These are phyloP conservation scores for Pyralis farinalis DNA, from an alignment of 2,888 invertebrate genomes.

Conservation along the genomic window DNA sequence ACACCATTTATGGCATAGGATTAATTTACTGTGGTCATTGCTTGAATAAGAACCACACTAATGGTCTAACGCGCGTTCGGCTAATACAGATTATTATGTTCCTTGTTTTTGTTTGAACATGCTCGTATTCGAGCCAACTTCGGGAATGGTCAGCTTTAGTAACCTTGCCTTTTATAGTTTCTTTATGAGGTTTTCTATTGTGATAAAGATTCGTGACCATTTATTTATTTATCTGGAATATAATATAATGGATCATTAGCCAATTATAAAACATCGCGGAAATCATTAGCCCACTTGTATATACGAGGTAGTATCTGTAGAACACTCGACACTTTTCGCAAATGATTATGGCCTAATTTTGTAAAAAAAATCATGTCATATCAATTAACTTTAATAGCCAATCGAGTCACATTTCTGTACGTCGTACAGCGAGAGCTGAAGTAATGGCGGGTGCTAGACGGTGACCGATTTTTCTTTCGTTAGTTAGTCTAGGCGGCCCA, in stretches of 20 bases:
- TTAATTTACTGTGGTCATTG: slow-evolving; percentile 63
- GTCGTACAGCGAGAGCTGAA: slow-evolving; percentile 18
- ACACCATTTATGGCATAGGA: slow-evolving; percentile 67
- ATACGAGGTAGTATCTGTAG: not conserved
- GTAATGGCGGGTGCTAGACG: slow-evolving; percentile 34
- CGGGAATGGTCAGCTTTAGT: slow-evolving; percentile 21
- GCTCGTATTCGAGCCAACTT: slow-evolving; percentile 20
- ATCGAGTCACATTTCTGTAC: slow-evolving; percentile 21
- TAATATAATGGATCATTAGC: too few relatives aligned
- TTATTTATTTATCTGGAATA: slow-evolving; percentile 12
- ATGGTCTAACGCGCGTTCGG: slow-evolving; percentile 27
- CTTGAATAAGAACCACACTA: slow-evolving; percentile 26
- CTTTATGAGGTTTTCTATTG: slow-evolving; percentile 21
- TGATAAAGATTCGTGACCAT: slow-evolving; percentile 23
- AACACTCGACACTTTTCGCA: not conserved
- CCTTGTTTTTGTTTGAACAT: slow-evolving; percentile 22
- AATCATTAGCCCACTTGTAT: not conserved
- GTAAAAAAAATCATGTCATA: slow-evolving; percentile 21
- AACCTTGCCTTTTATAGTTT: slow-evolving; percentile 18
- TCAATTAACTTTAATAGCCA: slow-evolving; percentile 33
- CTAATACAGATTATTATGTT: slow-evolving; percentile 28
- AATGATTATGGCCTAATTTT: slow-evolving; percentile 1
- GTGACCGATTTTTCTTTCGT: slow-evolving; percentile 71
- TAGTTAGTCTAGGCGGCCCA: slow-evolving; percentile 59
- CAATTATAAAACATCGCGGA: too few relatives aligned